These are phyloP conservation scores for Eretmocerus hayati DNA, from an alignment of 2,888 invertebrate genomes.

Conservation along the genomic window DNA sequence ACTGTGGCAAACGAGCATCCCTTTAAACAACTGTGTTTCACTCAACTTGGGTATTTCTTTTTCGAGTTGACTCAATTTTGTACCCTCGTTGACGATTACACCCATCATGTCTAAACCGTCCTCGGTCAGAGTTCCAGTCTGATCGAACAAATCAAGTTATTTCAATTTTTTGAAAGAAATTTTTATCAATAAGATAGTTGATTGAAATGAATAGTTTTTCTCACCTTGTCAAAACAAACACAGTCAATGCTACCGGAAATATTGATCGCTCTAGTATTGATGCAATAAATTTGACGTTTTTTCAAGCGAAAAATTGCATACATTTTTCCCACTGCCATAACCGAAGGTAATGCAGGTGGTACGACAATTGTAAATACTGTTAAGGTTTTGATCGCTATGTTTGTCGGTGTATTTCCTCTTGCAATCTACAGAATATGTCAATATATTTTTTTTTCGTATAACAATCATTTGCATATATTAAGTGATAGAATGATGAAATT, in stretches of 20 bases:
- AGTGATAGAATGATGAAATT: too few species aligned
- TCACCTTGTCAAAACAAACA: slow-evolving; percentile 85
- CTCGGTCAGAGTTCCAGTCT: slow-evolving; percentile 87
- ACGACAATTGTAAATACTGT: slow-evolving; percentile 91
- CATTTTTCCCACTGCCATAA: slow-evolving; percentile 75
- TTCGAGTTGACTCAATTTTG: slow-evolving; percentile 52
- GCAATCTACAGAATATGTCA: slow-evolving; percentile 44
- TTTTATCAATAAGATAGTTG: not conserved
- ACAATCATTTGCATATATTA: too few species aligned
- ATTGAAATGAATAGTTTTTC: not conserved
- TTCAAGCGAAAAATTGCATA: slow-evolving; percentile 68
- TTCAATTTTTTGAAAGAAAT: not conserved
- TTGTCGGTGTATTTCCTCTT: slow-evolving; percentile 45
- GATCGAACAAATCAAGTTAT: slow-evolving; percentile 10
- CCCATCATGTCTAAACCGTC: slow-evolving; percentile 81
- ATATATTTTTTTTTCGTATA: not conserved
- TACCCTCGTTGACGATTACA: slow-evolving; percentile 58
- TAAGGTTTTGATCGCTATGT: slow-evolving; percentile 68
- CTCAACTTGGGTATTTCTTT: slow-evolving; percentile 49
- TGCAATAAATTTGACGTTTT: slow-evolving; percentile 65
- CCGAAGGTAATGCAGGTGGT: slow-evolving; percentile 86
- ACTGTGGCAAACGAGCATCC: slow-evolving; percentile 77
- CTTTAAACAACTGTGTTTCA: slow-evolving; percentile 56
- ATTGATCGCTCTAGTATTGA: slow-evolving; percentile 71
- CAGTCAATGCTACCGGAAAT: slow-evolving; percentile 73